phyloP scores from a whole-genome alignment of 2,113 vertebrate species.

The Podiceps cristatus region DNA sequence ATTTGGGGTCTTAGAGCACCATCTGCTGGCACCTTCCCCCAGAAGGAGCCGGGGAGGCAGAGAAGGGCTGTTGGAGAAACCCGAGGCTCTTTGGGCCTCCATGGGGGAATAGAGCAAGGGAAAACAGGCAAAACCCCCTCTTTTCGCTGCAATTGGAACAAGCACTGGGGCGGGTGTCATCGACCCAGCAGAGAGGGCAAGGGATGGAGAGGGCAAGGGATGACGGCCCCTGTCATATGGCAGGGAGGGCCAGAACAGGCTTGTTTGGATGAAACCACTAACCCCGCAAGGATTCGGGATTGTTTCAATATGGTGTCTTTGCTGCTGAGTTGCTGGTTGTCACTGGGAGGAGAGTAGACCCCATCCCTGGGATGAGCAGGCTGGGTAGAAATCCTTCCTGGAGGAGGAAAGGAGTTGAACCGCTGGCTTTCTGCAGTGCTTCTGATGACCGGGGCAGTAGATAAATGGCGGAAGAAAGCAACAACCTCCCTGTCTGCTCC shows the following conservation, averaged over 20 bases:
- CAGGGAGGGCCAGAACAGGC: neutral
- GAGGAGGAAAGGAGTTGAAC: neutral
- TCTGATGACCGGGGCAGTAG: neutral
- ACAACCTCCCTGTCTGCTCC: neutral
- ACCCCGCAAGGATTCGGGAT: neutral
- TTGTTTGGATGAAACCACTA: neutral
- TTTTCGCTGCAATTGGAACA: fast-evolving
- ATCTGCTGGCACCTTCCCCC: slow-evolving; percentile 36
- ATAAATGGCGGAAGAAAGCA: neutral
- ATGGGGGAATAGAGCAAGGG: neutral
- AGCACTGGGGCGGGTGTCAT: neutral
- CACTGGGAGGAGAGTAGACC: neutral
- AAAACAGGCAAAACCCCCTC: neutral
- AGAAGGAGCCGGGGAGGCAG: neutral
- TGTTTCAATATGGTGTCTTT: neutral
- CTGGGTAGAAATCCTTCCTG: neutral
- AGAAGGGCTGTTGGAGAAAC: neutral
- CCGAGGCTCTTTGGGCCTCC: neutral
- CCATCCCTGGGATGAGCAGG: neutral
- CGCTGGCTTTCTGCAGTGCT: neutral
- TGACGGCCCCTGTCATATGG: fast-evolving
- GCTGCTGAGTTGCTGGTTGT: neutral
- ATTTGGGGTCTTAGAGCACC: slow-evolving; percentile 55
- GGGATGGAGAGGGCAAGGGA: neutral
- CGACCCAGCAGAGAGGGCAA: neutral